Conservation (phyloP, 2,797 vertebrate genomes). For the Pangasius mekongensis region DNA sequence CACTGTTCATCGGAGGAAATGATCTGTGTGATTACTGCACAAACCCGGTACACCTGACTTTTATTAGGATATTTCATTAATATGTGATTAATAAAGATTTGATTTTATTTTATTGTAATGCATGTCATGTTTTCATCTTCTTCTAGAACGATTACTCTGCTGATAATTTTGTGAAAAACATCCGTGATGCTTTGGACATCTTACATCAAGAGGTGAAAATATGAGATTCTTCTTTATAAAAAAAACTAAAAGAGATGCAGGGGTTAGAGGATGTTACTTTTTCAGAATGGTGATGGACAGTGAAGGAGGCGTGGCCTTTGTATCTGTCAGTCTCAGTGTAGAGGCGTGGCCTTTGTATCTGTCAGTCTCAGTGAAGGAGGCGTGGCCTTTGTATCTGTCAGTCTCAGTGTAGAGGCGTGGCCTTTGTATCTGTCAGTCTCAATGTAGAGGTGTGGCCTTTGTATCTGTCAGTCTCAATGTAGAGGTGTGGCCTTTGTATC, state of each 20-base stretch:
- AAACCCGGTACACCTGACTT: slow-evolving; percentile 78
- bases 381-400: not conserved
- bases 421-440: not conserved
- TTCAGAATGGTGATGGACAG: not conserved
- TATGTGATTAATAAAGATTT: not conserved
- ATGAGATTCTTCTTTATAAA: not conserved
- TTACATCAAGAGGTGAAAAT: slow-evolving; percentile 81
- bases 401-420: not conserved
- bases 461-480: not conserved
- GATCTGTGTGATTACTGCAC: slow-evolving; percentile 89
- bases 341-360: not conserved
- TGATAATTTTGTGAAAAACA: slow-evolving; percentile 74
- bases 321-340: not conserved
- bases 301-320: not conserved
- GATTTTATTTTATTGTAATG: not conserved
- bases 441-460: too few relatives aligned
- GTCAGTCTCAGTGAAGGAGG: not conserved
- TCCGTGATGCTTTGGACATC: slow-evolving; percentile 85
- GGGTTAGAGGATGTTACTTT: not conserved
- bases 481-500: not conserved
- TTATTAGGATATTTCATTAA: not conserved
- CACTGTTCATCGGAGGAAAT: slow-evolving; percentile 81
- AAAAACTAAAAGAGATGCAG: not conserved
- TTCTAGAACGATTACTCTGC: slow-evolving; percentile 79
- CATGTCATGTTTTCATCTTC: slow-evolving; percentile 24